These are phyloP conservation scores for Aphis craccivora DNA, from an alignment of 1,140 invertebrate species.

Conservation along the genomic window DNA sequence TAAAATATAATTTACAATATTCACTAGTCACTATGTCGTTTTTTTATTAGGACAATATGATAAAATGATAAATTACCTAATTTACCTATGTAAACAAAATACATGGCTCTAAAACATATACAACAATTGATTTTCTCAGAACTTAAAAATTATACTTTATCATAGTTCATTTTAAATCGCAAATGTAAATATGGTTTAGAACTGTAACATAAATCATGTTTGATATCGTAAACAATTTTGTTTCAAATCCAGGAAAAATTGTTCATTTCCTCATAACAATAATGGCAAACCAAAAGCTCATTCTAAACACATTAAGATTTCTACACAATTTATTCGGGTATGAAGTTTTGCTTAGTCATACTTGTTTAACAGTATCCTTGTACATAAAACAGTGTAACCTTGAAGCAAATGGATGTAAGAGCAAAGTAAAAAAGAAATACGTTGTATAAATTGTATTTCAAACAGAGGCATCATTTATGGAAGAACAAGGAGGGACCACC, in stretches of 20 bases:
- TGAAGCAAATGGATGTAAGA: neutral
- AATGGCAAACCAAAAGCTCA: neutral
- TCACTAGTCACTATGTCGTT: too few relatives aligned
- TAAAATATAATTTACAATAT: too few relatives aligned
- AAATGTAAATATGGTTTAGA: neutral
- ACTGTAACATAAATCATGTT: neutral
- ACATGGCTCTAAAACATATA: neutral
- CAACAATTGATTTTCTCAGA: neutral
- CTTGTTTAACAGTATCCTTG: neutral
- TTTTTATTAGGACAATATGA: too few relatives aligned
- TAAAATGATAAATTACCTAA: too few relatives aligned
- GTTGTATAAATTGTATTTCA: neutral
- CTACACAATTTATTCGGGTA: neutral
- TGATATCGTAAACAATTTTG: neutral
- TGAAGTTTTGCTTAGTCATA: neutral
- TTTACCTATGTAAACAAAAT: neutral
- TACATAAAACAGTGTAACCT: neutral
- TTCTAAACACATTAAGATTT: slow-evolving; percentile 22
- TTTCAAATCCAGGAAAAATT: neutral
- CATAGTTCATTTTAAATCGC: neutral
- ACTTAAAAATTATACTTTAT: neutral
- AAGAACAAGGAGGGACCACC: neutral
- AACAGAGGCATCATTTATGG: neutral
- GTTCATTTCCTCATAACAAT: neutral
- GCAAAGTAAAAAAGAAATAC: slow-evolving; percentile 4